A percentile compares a stretch with the other conserved stretches of the same genome.
Conservation (phyloP, 2,888 invertebrate species). For the Ctena decussata region DNA sequence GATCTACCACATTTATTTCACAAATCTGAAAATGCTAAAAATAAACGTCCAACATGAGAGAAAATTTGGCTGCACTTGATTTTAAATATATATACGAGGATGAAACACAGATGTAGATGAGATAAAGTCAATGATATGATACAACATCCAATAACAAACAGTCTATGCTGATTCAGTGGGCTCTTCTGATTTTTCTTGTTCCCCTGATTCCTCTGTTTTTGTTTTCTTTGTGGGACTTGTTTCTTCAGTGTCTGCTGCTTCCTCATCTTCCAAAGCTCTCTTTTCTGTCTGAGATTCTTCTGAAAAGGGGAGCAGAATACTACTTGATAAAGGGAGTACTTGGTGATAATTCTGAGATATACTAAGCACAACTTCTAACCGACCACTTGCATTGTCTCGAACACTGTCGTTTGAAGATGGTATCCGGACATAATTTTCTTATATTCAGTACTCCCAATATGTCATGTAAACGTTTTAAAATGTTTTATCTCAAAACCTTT, state of each 20-base stretch:
- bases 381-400: no score
- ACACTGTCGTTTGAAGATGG: no score
- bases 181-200: constrained; percentile 39
- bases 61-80: constrained; percentile 64
- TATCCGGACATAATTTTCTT: no score
- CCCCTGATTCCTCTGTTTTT: constrained; percentile 67
- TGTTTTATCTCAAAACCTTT: no score
- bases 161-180: constrained; percentile 24
- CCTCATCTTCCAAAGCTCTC: constrained; percentile 59
- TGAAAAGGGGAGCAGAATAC: no score
- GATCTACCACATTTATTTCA: constrained; percentile 67
- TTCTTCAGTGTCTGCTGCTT: constrained; percentile 72
- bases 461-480: no score
- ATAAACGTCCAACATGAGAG: constrained; percentile 60
- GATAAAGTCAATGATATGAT: constrained; percentile 25
- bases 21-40: constrained; percentile 53
- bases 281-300: constrained; percentile 50
- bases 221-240: constrained; percentile 78
- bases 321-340: no score
- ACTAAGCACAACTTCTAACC: no score
- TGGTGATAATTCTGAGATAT: no score
- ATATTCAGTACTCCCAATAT: no score
- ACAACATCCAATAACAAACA: constrained; percentile 20
- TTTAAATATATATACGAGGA: constrained; percentile 55
- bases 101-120: constrained; percentile 41